Conservation (phyloP, 2,113 vertebrate genomes). For the Oplegnathus fasciatus region DNA sequence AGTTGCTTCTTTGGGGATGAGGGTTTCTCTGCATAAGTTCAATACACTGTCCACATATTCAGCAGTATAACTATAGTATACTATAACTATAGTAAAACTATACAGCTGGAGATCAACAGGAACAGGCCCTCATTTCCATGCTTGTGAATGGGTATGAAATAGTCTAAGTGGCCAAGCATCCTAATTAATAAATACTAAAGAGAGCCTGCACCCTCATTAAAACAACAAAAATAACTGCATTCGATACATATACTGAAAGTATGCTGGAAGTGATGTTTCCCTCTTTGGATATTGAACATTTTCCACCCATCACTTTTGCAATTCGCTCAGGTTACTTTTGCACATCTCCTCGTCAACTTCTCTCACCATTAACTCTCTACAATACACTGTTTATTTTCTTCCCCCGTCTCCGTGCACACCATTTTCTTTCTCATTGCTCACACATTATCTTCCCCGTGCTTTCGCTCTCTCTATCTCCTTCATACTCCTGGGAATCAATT, state of each 20-base stretch:
- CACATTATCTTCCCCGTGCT: slow-evolving; percentile 3
- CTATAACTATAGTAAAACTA: no score
- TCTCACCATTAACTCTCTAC: slow-evolving; percentile 10
- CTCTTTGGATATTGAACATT: slow-evolving; percentile 2
- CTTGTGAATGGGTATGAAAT: background rate
- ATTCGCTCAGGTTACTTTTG: slow-evolving; percentile 5
- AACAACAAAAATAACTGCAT: background rate
- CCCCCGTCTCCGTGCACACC: background rate
- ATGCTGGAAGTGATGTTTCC: slow-evolving; percentile 1
- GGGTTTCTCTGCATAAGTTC: background rate
- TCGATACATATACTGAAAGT: background rate
- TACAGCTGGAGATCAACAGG: background rate
- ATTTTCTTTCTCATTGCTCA: slow-evolving; percentile 21
- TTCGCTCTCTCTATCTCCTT: slow-evolving; percentile 13
- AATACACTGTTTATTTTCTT: background rate
- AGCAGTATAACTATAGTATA: background rate
- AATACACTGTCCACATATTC: background rate
- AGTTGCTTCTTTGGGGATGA: no score
- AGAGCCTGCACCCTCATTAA: background rate
- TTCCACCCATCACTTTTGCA: slow-evolving; percentile 24
- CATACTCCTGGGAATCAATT: slow-evolving; percentile 14
- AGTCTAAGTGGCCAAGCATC: background rate
- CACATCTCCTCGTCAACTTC: slow-evolving; percentile 4
- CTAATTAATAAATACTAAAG: background rate
- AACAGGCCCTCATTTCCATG: background rate